These are phyloP conservation scores for Microvelia longipes DNA, from an alignment of 1,140 invertebrate genomes.

Conservation along the genomic window DNA sequence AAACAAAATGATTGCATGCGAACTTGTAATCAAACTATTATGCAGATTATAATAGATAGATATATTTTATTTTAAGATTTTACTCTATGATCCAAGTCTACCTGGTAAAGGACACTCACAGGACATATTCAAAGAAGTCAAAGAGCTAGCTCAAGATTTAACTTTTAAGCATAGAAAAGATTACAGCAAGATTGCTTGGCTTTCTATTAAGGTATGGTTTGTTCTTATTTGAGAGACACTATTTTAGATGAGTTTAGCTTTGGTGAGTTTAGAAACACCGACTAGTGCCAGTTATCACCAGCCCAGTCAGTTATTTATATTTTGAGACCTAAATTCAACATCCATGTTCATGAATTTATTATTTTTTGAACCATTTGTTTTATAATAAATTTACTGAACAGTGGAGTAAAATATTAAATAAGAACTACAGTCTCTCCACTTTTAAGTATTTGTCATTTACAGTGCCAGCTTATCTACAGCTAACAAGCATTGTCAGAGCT, in stretches of 20 bases:
- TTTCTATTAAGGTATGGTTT: constrained; percentile 49
- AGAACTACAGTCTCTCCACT: background rate
- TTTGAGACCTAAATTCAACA: too few species aligned
- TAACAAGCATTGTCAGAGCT: too few species aligned
- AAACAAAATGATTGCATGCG: too few species aligned
- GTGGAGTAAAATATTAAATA: background rate
- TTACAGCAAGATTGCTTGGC: constrained; percentile 51
- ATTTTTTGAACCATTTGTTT: background rate
- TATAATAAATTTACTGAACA: background rate
- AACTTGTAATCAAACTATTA: too few species aligned
- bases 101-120: constrained; percentile 42
- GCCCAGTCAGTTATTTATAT: background rate
- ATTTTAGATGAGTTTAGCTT: constrained; percentile 19
- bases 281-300: background rate
- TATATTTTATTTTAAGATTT: too few species aligned
- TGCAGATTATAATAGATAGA: too few species aligned
- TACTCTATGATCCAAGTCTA: constrained; percentile 40
- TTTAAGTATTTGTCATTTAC: background rate
- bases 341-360: background rate
- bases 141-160: constrained; percentile 40
- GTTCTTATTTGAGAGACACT: too few species aligned
- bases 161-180: constrained; percentile 52
- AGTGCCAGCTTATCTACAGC: background rate
- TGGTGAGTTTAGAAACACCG: background rate
- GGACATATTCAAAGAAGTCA: constrained; percentile 48